Evolutionary conservation across 2,888 invertebrate species (phyloP), one percentile per base, ranked within the genome.

Genomic region (Callyntrura sp.): DNA sequence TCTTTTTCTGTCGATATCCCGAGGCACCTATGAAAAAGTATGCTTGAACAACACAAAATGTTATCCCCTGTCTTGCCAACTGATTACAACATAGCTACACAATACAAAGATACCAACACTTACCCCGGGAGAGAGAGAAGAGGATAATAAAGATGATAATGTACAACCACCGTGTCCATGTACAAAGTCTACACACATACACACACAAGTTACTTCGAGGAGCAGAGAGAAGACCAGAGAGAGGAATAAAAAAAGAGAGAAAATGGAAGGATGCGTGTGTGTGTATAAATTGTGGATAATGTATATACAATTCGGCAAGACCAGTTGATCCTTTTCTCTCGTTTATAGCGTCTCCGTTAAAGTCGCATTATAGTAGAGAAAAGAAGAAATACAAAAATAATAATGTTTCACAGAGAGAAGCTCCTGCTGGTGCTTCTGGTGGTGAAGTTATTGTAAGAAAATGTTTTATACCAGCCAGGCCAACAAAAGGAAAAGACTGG

Each of bases 361-460:
- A 76, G 79, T 65, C 45, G 60, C 51, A 62, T 43, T 57, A 60
- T 17, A n/a, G 60, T 60, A 35, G 62, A 14, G 43, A 60, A 43
- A n/a, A n/a, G n/a, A n/a, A 45, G 35, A 62, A 9, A 55, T 8
- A 45, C n/a, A 20, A 17, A 60, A 8, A 79, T 25, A 81, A 68
- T 48, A 55, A 28, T 14, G 28, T 65, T 65, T 73, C 45, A 35
- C 35, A 35, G 20, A 82, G 25, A 82, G n/a, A 83, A 78, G 83
- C 88, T 83, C 88, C 88, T 83, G 88, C 88, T 88, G 88, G 25
- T 88, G 83, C 83, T 88, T 82, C 82, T 88, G 88, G 73, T 88
- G 73, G 81, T 82, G 88, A 83, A 76, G 82, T 78, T 78, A 62
- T 88, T 85, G 73, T 60, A 43, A 79, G 65, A 65, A 65, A 88